Evolutionary conservation across 2,113 vertebrate genomes (phyloP).

Genomic region (Corythaeola cristata): DNA sequence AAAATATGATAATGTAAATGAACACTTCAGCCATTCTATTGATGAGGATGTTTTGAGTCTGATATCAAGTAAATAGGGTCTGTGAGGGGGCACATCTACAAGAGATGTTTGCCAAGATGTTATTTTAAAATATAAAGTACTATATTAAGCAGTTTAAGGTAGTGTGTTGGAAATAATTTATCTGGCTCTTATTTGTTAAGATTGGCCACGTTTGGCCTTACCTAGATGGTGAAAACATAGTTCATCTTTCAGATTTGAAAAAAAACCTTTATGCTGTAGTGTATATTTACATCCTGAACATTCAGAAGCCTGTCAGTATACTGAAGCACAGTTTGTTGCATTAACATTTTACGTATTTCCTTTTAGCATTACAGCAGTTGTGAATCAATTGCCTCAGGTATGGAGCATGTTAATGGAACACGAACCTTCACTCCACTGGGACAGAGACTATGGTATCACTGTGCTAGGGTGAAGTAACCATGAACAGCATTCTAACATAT

Average conservation of each 20-base stretch:
- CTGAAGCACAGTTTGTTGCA: neutral
- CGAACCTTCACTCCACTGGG: neutral
- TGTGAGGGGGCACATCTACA: neutral
- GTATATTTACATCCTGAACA: neutral
- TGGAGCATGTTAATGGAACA: neutral
- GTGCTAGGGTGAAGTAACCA: neutral
- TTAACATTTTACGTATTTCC: neutral
- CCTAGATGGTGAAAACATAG: neutral
- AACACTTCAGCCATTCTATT: neutral
- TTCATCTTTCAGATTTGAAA: neutral
- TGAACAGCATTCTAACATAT: neutral
- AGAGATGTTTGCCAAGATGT: neutral
- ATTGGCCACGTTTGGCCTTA: neutral
- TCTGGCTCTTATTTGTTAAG: neutral
- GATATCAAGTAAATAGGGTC: neutral
- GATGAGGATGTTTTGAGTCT: neutral
- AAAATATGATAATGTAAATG: neutral
- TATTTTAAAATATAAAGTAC: neutral
- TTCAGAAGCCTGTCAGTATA: neutral
- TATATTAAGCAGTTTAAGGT: no score
- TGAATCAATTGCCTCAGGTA: rapidly evolving
- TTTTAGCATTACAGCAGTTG: neutral
- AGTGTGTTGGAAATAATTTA: neutral
- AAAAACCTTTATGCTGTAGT: neutral
- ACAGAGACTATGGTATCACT: neutral